phyloP scores from a whole-genome alignment of 2,888 invertebrate species.

The Synanthedon vespiformis region DNA sequence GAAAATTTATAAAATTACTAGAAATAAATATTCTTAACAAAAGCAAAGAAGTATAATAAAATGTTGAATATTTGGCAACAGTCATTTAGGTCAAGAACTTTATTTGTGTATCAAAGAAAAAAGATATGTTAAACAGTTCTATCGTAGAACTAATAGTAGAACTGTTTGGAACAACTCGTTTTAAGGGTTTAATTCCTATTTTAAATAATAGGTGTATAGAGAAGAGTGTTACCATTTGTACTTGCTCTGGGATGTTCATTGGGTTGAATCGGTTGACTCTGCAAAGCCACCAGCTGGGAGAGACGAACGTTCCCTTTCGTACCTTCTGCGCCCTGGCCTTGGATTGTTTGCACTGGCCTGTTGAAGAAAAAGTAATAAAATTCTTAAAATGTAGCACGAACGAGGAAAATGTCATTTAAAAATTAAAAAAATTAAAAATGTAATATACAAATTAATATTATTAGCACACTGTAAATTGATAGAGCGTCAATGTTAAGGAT shows the following conservation, averaged over 20 bases:
- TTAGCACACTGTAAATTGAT: too few species aligned
- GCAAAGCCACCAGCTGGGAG: slow-evolving; percentile 25
- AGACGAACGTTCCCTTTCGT: slow-evolving; percentile 4
- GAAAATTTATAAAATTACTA: too few species aligned
- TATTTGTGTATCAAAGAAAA: neutral
- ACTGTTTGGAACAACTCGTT: too few species aligned
- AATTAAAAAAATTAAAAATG: neutral
- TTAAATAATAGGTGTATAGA: neutral
- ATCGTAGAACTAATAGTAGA: too few species aligned
- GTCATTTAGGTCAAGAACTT: too few species aligned
- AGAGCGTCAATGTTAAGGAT: too few species aligned
- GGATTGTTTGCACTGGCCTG: neutral
- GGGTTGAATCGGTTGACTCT: slow-evolving; percentile 20
- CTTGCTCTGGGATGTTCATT: slow-evolving; percentile 12
- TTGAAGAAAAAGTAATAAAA: neutral
- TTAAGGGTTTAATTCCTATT: neutral
- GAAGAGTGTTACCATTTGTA: slow-evolving; percentile 14
- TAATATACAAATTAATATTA: too few species aligned
- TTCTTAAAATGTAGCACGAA: neutral
- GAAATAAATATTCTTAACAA: too few species aligned
- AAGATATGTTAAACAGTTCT: too few species aligned
- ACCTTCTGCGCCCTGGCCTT: neutral
- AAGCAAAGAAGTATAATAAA: too few species aligned
- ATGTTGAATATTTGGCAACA: too few species aligned
- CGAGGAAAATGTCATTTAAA: neutral